These are phyloP conservation scores for Digitonthophagus gazella DNA, from an alignment of 2,888 invertebrate genomes.

Conservation along the genomic window DNA sequence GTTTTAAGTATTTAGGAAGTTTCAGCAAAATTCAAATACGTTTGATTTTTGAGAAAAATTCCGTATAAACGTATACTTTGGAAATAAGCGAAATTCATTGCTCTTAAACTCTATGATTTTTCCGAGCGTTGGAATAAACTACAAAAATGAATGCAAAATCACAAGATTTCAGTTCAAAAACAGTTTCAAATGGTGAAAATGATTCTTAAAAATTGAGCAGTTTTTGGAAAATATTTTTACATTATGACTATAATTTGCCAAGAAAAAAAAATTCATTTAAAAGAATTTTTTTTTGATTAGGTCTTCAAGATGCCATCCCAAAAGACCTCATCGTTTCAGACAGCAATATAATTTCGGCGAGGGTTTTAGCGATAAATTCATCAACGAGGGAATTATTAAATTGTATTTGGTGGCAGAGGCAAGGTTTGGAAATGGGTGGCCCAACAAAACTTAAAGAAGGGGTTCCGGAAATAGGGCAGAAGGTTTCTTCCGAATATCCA, in stretches of 20 bases:
- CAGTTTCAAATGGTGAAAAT: not conserved
- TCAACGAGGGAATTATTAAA: conserved; percentile 59
- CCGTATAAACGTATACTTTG: too few relatives aligned
- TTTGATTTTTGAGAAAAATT: too few relatives aligned
- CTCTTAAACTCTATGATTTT: too few relatives aligned
- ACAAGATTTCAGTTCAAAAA: too few relatives aligned
- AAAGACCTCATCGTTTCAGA: conserved; percentile 68
- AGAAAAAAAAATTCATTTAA: not conserved
- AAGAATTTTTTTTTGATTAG: conserved; percentile 48
- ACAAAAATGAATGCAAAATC: too few relatives aligned
- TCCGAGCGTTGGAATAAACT: too few relatives aligned
- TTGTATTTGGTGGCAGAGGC: conserved; percentile 61
- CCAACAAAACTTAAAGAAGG: conserved; percentile 47
- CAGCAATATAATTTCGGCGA: conserved; percentile 57
- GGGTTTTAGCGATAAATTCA: conserved; percentile 62
- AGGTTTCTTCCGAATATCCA: conserved; percentile 67
- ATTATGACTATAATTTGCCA: too few relatives aligned
- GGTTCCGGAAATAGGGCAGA: conserved; percentile 58
- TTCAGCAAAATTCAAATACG: too few relatives aligned
- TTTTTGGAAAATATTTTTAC: too few relatives aligned
- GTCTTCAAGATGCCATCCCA: conserved; percentile 70
- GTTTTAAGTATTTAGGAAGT: too few relatives aligned
- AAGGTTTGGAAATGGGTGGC: conserved; percentile 59
- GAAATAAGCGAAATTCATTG: too few relatives aligned
- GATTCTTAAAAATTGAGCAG: too few relatives aligned